Evolutionary conservation across 92 coral and sea anemone species (phyloP).

Genomic region (Epizoanthus illoricatus): DNA sequence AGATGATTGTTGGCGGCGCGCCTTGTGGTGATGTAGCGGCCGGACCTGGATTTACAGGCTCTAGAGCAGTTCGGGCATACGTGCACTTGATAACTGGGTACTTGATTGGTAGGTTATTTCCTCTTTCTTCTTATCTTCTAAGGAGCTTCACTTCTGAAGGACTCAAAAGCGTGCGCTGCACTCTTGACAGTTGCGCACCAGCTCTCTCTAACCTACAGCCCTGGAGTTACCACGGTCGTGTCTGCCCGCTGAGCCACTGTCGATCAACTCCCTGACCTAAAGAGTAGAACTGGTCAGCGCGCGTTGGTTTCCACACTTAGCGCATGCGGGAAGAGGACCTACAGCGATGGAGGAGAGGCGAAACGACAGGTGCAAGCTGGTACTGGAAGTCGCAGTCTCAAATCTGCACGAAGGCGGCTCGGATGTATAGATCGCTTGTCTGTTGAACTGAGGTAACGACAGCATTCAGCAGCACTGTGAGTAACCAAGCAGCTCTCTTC

Average conservation of each 20-base stretch:
- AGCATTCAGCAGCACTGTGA: background rate
- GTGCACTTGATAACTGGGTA: too few species aligned
- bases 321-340: background rate
- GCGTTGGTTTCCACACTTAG: background rate
- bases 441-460: conserved; percentile 2
- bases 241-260: too few species aligned
- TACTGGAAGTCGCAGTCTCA: background rate
- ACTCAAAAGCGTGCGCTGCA: background rate
- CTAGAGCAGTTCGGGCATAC: too few species aligned
- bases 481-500: background rate
- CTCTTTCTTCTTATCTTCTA: background rate
- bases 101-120: too few species aligned
- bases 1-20: too few species aligned
- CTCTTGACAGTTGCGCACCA: conserved; percentile 3
- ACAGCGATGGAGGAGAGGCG: conserved; percentile 12
- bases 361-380: conserved; percentile 2
- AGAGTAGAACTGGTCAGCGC: conserved; percentile 2
- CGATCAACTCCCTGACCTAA: background rate
- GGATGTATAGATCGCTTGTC: background rate
- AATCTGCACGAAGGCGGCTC: conserved; percentile 8
- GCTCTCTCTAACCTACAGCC: background rate
- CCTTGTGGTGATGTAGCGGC: too few species aligned
- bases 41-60: too few species aligned
- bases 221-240: too few species aligned
- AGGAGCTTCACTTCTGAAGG: background rate